Base-by-base conservation (phyloP, 2,113 vertebrate genomes). In the Poecile atricapillus region DNA sequence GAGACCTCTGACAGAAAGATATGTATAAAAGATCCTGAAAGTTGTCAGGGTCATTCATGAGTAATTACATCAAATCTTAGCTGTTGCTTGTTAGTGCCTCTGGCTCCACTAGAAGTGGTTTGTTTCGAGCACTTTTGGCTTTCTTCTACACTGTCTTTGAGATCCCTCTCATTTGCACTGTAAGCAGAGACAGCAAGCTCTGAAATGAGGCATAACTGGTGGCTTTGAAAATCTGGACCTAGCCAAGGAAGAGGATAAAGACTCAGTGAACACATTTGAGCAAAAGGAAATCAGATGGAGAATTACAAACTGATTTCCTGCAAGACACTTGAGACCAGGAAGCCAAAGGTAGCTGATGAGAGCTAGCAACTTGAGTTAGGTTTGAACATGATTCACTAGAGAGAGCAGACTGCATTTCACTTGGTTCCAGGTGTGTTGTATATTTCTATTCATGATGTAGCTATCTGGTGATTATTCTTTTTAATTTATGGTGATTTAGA, bases 121-220 rank as follows among this genome's bases (percentile, higher is more conserved):
- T 64, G 16, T 68, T 93, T 73, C n/a, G 62, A 83, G 35, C 35
- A 78, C 12, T 87, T 91, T 56, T 65, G 31, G 15, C 52, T 87
- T 85, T 85, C 25, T 77, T 9, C 47, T n/a, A 1, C 3, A 1
- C 0, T 5, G 20, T n/a, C 28, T 77, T 68, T 1, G 1, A 43
- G 37, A 70, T 83, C 7, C 21, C 22, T 64, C 6, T 8, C 33
- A 46, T 62, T 63, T 83, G 55, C 67, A 2, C 20, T 76, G 44
- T 8, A 39, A 84, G 60, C 47, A 75, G 43, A 59, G 59, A 50
- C 31, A 77, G 5, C 20, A 70, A n/a, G 35, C 5, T 7, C 74
- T 87, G 43, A 55, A 87, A 43, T 13, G 35, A 27, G 8, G 5
- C 15, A 8, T 55, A 25, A 43, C 37, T 41, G 41, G 15, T 43